Conservation (phyloP, 1,140 invertebrate genomes). For the Bemisia tabaci region DNA sequence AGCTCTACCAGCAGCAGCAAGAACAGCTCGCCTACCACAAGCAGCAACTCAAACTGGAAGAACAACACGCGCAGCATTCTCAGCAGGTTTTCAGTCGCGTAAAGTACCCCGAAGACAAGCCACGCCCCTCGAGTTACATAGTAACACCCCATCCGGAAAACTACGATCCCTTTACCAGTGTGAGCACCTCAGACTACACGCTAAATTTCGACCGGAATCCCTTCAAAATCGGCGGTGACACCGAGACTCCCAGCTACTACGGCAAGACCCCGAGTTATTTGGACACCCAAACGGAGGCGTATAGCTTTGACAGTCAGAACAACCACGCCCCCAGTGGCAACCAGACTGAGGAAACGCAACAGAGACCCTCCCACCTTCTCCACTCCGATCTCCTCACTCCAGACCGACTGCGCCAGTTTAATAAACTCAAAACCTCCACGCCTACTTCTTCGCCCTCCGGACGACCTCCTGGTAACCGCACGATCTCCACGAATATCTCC, state of each 20-base stretch:
- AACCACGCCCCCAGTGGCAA: background rate
- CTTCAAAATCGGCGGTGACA: background rate
- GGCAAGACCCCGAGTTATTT: background rate
- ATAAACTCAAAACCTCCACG: background rate
- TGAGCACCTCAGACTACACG: background rate
- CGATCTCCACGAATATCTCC: background rate
- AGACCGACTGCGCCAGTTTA: background rate
- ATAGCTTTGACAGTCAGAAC: background rate
- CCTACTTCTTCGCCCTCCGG: background rate
- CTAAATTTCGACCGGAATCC: background rate
- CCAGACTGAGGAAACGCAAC: background rate
- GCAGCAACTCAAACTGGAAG: background rate
- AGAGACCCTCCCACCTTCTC: too few relatives aligned
- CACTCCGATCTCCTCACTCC: background rate
- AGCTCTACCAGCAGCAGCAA: background rate
- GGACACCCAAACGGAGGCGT: background rate
- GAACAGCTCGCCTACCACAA: background rate
- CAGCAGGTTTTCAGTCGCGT: background rate
- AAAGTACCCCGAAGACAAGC: background rate
- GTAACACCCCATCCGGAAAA: background rate
- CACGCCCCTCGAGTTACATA: background rate
- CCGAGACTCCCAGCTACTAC: background rate
- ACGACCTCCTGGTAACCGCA: background rate
- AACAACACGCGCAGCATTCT: background rate
- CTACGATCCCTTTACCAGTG: background rate